These are phyloP conservation scores for Kryphioiulus occultus DNA, from an alignment of 2,888 invertebrate genomes.

Conservation along the genomic window DNA sequence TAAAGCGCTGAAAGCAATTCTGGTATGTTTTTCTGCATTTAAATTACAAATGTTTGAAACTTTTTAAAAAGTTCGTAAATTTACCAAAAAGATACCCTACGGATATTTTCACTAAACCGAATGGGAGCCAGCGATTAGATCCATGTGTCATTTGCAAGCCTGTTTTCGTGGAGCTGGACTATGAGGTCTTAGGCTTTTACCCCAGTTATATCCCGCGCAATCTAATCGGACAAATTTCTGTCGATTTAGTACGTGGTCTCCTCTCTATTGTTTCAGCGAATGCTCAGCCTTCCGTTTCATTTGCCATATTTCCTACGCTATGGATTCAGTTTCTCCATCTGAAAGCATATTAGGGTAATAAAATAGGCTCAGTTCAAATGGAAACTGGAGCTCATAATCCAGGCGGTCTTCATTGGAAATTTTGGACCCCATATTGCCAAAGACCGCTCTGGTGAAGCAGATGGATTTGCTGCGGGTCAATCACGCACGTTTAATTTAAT, in stretches of 20 bases:
- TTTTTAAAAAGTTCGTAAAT: no score
- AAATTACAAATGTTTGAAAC: no score
- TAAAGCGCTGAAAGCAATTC: no score
- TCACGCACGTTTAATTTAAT: neutral
- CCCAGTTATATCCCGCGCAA: neutral
- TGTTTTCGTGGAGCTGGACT: no score
- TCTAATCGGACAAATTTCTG: neutral
- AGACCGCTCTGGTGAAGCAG: neutral
- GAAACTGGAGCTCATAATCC: neutral
- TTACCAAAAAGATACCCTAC: no score
- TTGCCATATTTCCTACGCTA: neutral
- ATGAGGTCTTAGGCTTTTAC: neutral
- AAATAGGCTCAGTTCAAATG: neutral
- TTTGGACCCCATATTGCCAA: neutral
- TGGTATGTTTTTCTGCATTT: no score
- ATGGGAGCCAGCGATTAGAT: no score
- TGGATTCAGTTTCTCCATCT: neutral
- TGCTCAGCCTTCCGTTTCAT: neutral
- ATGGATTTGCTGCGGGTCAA: neutral
- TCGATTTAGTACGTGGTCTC: neutral
- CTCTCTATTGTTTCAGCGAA: neutral
- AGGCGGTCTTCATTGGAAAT: neutral
- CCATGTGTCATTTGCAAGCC: no score
- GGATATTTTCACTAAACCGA: no score
- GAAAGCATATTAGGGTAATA: neutral